phyloP scores from a whole-genome alignment of 2,888 invertebrate species.

The Axea sp. region DNA sequence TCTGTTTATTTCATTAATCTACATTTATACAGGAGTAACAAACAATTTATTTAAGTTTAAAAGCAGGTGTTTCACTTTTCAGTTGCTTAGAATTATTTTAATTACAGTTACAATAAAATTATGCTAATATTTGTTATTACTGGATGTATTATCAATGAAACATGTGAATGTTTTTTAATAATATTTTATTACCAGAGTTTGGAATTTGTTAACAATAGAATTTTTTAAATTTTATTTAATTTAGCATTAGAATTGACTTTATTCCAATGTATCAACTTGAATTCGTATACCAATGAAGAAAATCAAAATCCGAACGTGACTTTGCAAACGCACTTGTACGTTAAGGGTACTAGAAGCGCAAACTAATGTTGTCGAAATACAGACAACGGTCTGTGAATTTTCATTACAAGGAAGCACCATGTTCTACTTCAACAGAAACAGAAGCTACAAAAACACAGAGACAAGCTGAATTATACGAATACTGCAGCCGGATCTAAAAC shows the following conservation, averaged over 20 bases:
- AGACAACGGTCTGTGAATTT: constrained; percentile 51
- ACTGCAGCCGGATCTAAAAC: constrained; percentile 61
- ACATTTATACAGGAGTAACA: no score
- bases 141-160: no score
- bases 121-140: no score
- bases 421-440: constrained; percentile 36
- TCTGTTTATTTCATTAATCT: constrained; percentile 6
- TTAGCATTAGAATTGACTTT: no score
- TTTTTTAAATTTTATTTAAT: no score
- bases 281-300: constrained; percentile 30
- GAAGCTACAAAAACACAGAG: constrained; percentile 39
- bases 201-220: no score
- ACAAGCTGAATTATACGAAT: constrained; percentile 63
- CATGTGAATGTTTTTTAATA: no score
- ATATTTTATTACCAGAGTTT: no score
- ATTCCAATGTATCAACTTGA: constrained; percentile 9
- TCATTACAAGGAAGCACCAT: constrained; percentile 62
- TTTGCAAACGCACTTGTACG: constrained; percentile 31
- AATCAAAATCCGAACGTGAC: constrained; percentile 35
- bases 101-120: no score
- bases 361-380: constrained; percentile 55
- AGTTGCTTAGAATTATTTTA: no score
- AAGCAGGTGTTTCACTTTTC: no score
- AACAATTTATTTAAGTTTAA: no score
- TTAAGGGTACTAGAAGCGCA: constrained; percentile 51